Evolutionary conservation across 2,888 invertebrate genomes (phyloP).

Genomic region (Branchipolynoe longqiensis): DNA sequence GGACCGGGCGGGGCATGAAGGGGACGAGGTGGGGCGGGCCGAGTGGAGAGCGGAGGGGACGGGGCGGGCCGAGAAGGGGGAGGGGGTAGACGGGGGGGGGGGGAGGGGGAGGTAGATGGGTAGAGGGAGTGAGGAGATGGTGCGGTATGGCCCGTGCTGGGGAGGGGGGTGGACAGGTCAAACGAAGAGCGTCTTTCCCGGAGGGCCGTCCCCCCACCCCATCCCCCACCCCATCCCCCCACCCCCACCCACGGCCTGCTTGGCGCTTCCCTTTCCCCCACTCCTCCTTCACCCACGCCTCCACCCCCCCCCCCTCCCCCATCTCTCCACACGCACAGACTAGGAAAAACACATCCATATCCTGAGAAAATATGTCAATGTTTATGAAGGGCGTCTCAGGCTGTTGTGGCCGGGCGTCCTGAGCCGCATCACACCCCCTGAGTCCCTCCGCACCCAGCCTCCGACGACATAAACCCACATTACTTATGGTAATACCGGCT

Average conservation of each 20-base stretch:
- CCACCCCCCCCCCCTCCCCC: neutral
- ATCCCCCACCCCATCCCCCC: no score
- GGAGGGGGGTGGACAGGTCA: neutral
- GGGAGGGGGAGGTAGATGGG: neutral
- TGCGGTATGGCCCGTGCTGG: neutral
- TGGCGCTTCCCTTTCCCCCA: no score
- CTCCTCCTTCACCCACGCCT: neutral
- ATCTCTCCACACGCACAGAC: neutral
- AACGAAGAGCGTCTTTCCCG: neutral
- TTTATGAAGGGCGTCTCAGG: neutral
- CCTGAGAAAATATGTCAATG: constrained; percentile 40
- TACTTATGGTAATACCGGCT: constrained; percentile 14
- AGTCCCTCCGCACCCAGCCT: neutral
- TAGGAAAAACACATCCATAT: constrained; percentile 9
- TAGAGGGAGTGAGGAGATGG: no score
- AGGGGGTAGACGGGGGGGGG: neutral
- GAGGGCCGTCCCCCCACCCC: neutral
- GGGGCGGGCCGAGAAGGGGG: neutral
- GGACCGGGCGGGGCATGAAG: neutral
- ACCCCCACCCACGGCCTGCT: no score
- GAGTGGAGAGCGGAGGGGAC: neutral
- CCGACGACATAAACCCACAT: neutral
- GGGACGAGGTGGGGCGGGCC: neutral
- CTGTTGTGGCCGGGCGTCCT: neutral
- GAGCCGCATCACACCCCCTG: neutral